Base-by-base conservation (phyloP, 2,888 invertebrate species). In the Heliconius cydno region DNA sequence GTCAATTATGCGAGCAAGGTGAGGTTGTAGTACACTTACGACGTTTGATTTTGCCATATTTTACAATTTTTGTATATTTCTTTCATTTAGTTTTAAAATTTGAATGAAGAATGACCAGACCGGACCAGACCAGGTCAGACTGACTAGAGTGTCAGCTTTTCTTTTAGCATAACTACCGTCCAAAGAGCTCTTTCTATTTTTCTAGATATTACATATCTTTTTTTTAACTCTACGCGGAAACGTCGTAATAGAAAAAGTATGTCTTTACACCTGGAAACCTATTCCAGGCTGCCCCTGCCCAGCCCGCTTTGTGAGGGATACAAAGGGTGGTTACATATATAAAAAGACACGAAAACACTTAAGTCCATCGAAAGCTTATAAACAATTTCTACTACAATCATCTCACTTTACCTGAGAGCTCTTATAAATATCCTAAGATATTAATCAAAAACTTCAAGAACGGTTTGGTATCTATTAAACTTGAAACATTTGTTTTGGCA, bases 1-100 rank as follows among this genome's bases (percentile, higher is more conserved):
- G 81, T 81, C 82, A 80, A 82, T 83, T 83, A 83, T 80, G 78
- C 80, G 75, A 77, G 72, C 70, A 66, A 82, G 82, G 82, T 81
- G 82, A 80, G 79, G 76, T 30, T 41, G 63, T 22, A 28, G 76
- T 70, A 80, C 52, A 82, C 83, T 73, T 78, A 80, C 83, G 83
- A 83, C 82, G 68, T 68, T 68, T 41, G 68, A 68, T 41, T 68
- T 68, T 68, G 41, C 1, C 68, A 60, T 28, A 19, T 52, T 41
- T 25, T 2, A 7, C 12, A 68, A 12, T 41, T 70, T 41, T 70
- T 6, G 15, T 15, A 13, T 25, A 7, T 68, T 13, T 5, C 5
- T 12, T 30, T 65, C 28, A 5, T 25, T 65, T 10, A 5, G 13
- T 25, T 65, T n/a, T 28, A 28, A 10, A n/a, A 60, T 60, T 60